Evolutionary conservation across 2,888 invertebrate genomes (phyloP).

Genomic region (Callyntrura sp.): DNA sequence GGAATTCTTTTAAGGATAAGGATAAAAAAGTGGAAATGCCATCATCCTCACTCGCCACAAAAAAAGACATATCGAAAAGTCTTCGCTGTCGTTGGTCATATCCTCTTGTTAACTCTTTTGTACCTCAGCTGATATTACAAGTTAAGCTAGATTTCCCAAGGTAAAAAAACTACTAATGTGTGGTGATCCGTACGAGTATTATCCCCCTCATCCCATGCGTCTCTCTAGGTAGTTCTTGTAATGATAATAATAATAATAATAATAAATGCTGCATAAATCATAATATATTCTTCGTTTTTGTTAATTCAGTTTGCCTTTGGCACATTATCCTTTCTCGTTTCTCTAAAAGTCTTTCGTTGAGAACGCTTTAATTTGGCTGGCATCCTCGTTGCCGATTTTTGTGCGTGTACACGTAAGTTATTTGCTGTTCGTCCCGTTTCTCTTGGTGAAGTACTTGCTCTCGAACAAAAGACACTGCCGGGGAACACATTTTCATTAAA

Average conservation of each 20-base stretch:
- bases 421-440: neutral
- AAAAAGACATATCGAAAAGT: neutral
- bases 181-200: too few species aligned
- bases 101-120: constrained; percentile 71
- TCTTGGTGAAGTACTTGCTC: neutral
- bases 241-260: constrained; percentile 42
- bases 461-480: neutral
- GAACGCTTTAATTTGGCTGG: constrained; percentile 4
- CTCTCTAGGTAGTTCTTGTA: too few species aligned
- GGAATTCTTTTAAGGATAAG: constrained; percentile 75
- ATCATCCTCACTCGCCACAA: constrained; percentile 1
- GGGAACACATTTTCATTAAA: constrained; percentile 39
- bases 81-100: neutral
- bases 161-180: neutral
- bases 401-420: constrained; percentile 38
- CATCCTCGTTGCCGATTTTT: constrained; percentile 56
- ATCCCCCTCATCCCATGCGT: too few species aligned
- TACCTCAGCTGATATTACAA: constrained; percentile 68
- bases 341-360: neutral
- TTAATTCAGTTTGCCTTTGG: constrained; percentile 73
- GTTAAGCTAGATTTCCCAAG: constrained; percentile 41
- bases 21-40: constrained; percentile 69
- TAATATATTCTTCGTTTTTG: constrained; percentile 59
- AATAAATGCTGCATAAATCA: constrained; percentile 70
- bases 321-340: constrained; percentile 46